A percentile compares a stretch with the other conserved stretches of the same genome.
These are phyloP conservation scores for Pachydiplax longipennis DNA, from an alignment of 2,888 invertebrate genomes.

Conservation along the genomic window DNA sequence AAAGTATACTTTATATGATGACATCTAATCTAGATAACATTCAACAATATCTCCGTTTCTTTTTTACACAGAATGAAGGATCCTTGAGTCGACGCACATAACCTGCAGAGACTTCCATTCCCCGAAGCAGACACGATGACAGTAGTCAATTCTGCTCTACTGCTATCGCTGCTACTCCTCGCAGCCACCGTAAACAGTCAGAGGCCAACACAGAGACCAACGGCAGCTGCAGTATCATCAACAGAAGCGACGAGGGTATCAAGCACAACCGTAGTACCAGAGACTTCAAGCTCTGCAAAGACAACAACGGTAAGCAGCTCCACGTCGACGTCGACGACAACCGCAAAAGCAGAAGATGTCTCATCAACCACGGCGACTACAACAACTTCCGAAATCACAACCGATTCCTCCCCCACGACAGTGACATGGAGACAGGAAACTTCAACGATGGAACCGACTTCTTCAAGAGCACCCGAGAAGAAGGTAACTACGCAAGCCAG, in stretches of 20 bases:
- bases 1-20: no score
- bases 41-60: no score
- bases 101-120: not conserved
- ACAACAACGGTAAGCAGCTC: constrained; percentile 47
- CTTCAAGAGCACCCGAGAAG: not conserved
- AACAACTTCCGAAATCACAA: constrained; percentile 48
- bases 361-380: constrained; percentile 49
- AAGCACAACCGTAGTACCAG: constrained; percentile 53
- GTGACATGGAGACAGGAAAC: not conserved
- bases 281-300: constrained; percentile 52
- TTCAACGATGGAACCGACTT: not conserved
- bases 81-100: constrained; percentile 53
- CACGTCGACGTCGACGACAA: constrained; percentile 49
- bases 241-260: constrained; percentile 53
- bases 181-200: not conserved
- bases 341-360: constrained; percentile 51
- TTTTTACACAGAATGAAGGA: constrained; percentile 50
- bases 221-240: constrained; percentile 51
- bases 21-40: no score
- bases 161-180: not conserved
- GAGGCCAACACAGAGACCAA: constrained; percentile 11
- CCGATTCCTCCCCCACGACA: not conserved
- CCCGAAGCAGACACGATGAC: not conserved
- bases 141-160: not conserved
- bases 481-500: not conserved